A percentile compares a stretch with the other conserved stretches of the same genome.
These are phyloP conservation scores for Uropsilus gracilis DNA, from an alignment of 2,113 vertebrate species.

Conservation along the genomic window DNA sequence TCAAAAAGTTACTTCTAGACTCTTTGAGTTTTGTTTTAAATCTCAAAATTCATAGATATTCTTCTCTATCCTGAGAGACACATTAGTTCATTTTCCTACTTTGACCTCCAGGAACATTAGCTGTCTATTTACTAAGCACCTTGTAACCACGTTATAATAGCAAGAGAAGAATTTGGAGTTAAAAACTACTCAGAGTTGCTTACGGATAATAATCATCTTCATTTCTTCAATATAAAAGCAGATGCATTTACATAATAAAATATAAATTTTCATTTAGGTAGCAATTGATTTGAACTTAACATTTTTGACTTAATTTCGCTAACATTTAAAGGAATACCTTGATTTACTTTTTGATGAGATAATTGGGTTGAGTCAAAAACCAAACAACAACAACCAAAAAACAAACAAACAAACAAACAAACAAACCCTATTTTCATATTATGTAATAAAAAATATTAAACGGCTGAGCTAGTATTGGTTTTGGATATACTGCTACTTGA, in stretches of 20 bases:
- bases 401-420: too few species aligned
- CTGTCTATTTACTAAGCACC: neutral
- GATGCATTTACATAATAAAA: constrained; percentile 11
- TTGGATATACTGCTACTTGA: constrained; percentile 19
- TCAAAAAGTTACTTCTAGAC: neutral
- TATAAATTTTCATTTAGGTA: neutral
- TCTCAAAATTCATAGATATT: neutral
- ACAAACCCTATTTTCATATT: neutral
- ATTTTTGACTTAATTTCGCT: constrained; percentile 13
- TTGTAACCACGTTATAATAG: neutral
- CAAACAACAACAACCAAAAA: neutral
- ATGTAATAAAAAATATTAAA: constrained; percentile 18
- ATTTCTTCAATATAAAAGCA: neutral
- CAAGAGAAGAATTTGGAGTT: neutral
- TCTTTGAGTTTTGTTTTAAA: constrained; percentile 32
- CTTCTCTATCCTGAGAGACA: neutral
- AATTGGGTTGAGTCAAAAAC: constrained; percentile 17
- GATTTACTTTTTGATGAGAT: neutral
- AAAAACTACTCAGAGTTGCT: neutral
- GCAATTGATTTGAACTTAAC: constrained; percentile 1
- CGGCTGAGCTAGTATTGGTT: neutral
- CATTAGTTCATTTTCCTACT: neutral
- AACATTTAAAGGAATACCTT: neutral
- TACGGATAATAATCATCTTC: neutral
- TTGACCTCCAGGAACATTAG: neutral